Conservation (phyloP, 2,797 vertebrate species). For the Fundulus diaphanus region DNA sequence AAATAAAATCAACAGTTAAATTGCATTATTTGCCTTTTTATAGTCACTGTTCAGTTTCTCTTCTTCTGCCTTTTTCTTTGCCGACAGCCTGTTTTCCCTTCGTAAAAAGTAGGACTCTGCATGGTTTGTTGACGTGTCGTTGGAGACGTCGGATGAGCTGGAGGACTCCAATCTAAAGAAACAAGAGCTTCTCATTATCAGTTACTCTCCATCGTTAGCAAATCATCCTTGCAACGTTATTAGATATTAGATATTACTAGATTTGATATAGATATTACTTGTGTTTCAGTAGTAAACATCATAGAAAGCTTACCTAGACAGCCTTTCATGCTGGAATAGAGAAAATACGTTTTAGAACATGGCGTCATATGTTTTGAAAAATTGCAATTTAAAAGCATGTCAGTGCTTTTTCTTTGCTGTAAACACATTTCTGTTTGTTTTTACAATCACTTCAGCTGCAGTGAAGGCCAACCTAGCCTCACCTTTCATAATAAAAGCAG, state of each 20-base stretch:
- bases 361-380: neutral
- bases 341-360: conserved; percentile 34
- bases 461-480: conserved; percentile 5
- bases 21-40: conserved; percentile 82
- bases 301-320: conserved; percentile 83
- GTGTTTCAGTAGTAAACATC: conserved; percentile 1
- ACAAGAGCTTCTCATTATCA: neutral
- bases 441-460: neutral
- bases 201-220: neutral
- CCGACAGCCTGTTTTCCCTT: conserved; percentile 86
- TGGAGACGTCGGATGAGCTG: conserved; percentile 68
- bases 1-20: neutral
- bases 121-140: conserved; percentile 79
- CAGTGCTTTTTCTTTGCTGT: neutral
- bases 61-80: conserved; percentile 83
- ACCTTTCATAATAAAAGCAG: conserved; percentile 19
- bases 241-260: too few species aligned
- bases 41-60: conserved; percentile 85
- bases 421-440: neutral
- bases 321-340: conserved; percentile 86
- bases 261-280: neutral
- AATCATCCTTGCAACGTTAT: neutral
- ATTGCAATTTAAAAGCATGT: neutral
- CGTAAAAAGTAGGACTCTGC: conserved; percentile 82
- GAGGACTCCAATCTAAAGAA: conserved; percentile 83